A percentile compares a stretch with the other conserved stretches of the same genome.
These are phyloP conservation scores for Arion vulgaris DNA, from an alignment of 1,140 invertebrate species.

Conservation along the genomic window DNA sequence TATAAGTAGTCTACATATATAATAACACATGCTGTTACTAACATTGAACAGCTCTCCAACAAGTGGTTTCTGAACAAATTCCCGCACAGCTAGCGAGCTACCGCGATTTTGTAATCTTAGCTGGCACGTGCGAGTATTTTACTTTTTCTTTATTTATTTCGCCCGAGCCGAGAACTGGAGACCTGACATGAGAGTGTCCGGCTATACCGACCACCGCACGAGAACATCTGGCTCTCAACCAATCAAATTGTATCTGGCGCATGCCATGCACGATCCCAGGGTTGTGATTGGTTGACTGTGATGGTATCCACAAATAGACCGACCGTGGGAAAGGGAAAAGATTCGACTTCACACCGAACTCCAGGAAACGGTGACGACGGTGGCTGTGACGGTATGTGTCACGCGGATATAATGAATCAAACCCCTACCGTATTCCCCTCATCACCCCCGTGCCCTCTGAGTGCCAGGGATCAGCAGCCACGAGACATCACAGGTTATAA, in stretches of 20 bases:
- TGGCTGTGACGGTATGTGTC: constrained; percentile 19
- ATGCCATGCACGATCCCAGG: constrained; percentile 41
- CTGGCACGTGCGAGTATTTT: constrained; percentile 49
- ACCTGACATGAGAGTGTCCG: constrained; percentile 39
- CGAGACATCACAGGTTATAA: neutral
- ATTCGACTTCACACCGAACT: constrained; percentile 49
- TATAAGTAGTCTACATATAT: no score
- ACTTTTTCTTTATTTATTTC: constrained; percentile 17
- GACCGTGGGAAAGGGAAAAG: constrained; percentile 52
- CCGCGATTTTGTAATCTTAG: constrained; percentile 12
- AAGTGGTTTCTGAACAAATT: constrained; percentile 15
- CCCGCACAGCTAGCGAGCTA: constrained; percentile 11
- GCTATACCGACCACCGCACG: constrained; percentile 39
- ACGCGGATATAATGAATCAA: constrained; percentile 1
- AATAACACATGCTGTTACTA: no score
- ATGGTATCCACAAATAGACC: constrained; percentile 37
- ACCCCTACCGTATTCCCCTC: neutral
- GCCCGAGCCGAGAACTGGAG: neutral
- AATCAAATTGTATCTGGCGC: constrained; percentile 43
- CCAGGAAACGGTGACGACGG: neutral
- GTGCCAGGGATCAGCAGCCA: neutral
- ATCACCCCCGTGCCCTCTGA: neutral
- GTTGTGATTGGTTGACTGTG: constrained; percentile 41
- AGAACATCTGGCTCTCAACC: constrained; percentile 34
- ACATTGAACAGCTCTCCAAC: no score